Base-by-base conservation (phyloP, 2,113 vertebrate species). In the Dascyllus trimaculatus region DNA sequence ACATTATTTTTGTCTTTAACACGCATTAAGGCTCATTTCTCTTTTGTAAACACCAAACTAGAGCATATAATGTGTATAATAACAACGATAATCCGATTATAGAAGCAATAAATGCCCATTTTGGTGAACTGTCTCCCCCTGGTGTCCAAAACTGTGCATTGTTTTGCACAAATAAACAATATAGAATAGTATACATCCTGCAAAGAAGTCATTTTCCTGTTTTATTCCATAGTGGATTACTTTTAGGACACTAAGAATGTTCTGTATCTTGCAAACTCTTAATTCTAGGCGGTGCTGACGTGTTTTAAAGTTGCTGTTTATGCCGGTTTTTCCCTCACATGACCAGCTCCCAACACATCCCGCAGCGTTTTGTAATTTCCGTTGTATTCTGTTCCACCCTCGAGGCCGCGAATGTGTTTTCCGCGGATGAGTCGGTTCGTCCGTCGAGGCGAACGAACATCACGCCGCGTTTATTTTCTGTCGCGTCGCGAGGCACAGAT, bases 91-190 rank as follows among this genome's bases (percentile, higher is more conserved):
- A 14, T 43, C 4, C 1, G 2, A 15, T 13, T 14, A 13, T 8
- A 64, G 46, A 19, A 49, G 19, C 18, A 17, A 45, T 18, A 25
- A 18, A 25, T 19, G 4, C 4, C 6, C 8, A 13, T 18, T 51
- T 60, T 29, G 29, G 25, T 49, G 11, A 61, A 32, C 0, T 69
- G 73, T 75, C 54, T 49, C 53, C 54, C 54, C 32, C 54, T 67
- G 6, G 65, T 78, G 65, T 1, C 6, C 35, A 38, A 49, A 2
- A 11, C 11, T 24, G 8, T 15, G 15, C 24, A 45, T n/a, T n/a
- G n/a, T 45, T 14, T 49, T 29, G 40, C 14, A 14, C 13, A 15
- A 14, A 43, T 43, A 43, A 2, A 43, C 40, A 43, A 0, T 43
- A 15, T 15, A 43, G 2, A 15, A 43, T 43, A 14, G 13, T 43